Conservation (phyloP, 1,140 invertebrate genomes). For the Drosophila suzukii region DNA sequence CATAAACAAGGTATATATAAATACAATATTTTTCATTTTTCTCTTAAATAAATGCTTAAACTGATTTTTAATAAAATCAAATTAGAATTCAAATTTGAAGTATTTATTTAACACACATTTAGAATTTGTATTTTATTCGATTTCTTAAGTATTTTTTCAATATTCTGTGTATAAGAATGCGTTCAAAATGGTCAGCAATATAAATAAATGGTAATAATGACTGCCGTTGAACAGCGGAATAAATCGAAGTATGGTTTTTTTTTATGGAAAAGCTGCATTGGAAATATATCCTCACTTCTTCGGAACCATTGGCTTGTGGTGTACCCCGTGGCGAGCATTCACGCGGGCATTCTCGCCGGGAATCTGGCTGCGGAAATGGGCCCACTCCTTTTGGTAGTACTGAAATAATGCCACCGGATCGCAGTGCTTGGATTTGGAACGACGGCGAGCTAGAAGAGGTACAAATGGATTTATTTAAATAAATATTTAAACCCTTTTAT, state of each 20-base stretch:
- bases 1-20: too few relatives aligned
- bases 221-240: conserved; percentile 11
- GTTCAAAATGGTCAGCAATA: conserved; percentile 3
- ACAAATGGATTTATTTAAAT: neutral
- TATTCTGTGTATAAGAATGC: conserved; percentile 1
- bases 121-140: conserved; percentile 21
- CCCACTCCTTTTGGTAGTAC: conserved; percentile 90
- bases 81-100: neutral
- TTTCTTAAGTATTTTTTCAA: conserved; percentile 17
- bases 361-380: conserved; percentile 88
- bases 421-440: conserved; percentile 24
- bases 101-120: neutral
- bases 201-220: conserved; percentile 13
- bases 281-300: conserved; percentile 31
- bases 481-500: neutral
- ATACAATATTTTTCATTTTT: too few relatives aligned
- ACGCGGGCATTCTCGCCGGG: conserved; percentile 88
- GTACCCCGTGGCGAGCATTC: conserved; percentile 87
- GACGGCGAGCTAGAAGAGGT: conserved; percentile 14
- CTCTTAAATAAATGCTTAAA: too few relatives aligned
- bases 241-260: neutral
- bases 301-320: conserved; percentile 86
- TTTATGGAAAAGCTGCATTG: neutral
- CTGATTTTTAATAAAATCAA: too few relatives aligned
- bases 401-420: conserved; percentile 91